A percentile compares a stretch with the other conserved stretches of the same genome.
Evolutionary conservation across 2,888 invertebrate species (phyloP).

Genomic region (Cheilosia urbana): DNA sequence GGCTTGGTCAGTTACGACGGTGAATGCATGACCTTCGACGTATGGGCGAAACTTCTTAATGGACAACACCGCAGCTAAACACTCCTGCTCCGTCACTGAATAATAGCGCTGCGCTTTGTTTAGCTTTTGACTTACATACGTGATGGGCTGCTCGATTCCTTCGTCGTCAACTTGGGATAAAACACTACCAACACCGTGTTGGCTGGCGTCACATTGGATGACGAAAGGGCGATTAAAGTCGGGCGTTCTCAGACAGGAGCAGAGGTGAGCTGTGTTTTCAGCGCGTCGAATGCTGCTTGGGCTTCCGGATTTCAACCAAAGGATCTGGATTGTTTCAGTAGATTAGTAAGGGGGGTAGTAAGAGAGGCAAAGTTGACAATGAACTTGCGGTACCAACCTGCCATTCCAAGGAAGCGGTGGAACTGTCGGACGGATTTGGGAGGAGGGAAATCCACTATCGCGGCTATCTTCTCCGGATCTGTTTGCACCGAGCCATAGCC

Average conservation of each 20-base stretch:
- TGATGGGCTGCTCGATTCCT: slow-evolving; percentile 2
- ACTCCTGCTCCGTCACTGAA: not conserved
- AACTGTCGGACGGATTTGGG: slow-evolving; percentile 35
- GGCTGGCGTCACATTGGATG: not conserved
- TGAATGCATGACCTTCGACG: slow-evolving; percentile 54
- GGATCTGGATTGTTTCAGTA: slow-evolving; percentile 4
- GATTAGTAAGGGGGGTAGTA: not conserved
- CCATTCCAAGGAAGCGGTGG: not conserved
- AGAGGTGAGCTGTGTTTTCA: not conserved
- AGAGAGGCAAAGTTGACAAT: slow-evolving; percentile 8
- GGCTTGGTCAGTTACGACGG: slow-evolving; percentile 76
- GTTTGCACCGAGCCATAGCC: not conserved
- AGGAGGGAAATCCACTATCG: slow-evolving; percentile 27
- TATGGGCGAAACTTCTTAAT: slow-evolving; percentile 59
- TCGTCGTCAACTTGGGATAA: not conserved
- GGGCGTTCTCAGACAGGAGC: slow-evolving; percentile 8
- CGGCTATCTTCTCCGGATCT: not conserved
- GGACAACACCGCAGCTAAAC: not conserved
- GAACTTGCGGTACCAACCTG: no score
- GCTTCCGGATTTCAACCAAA: not conserved
- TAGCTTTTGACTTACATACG: not conserved
- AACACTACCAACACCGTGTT: not conserved
- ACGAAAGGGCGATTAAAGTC: slow-evolving; percentile 39
- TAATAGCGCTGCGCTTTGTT: not conserved
- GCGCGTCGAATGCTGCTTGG: not conserved